These are phyloP conservation scores for Hypolimnas misippus DNA, from an alignment of 2,888 invertebrate genomes.

Conservation along the genomic window DNA sequence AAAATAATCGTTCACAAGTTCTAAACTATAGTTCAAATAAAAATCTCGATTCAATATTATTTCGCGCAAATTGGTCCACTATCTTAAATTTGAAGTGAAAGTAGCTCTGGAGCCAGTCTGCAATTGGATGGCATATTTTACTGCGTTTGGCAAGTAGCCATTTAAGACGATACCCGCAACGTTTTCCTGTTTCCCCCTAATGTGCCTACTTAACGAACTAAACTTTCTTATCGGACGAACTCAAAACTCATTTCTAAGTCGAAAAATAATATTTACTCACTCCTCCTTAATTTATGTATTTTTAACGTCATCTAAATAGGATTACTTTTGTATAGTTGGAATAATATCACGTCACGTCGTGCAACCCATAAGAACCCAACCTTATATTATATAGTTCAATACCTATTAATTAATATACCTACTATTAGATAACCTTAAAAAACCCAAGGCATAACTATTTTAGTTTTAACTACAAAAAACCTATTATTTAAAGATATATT, in stretches of 20 bases:
- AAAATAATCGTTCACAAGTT: background rate
- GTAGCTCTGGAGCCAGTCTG: slow-evolving; percentile 64
- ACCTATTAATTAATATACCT: no score
- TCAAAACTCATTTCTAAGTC: slow-evolving; percentile 66
- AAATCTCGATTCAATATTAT: slow-evolving; percentile 56
- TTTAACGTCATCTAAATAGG: background rate
- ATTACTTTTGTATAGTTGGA: background rate
- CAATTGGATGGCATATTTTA: slow-evolving; percentile 80
- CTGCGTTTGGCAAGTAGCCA: slow-evolving; percentile 76
- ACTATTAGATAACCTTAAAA: no score
- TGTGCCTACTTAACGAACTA: slow-evolving; percentile 81
- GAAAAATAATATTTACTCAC: slow-evolving; percentile 59
- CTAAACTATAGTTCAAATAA: background rate
- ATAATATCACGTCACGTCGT: no score
- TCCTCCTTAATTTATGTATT: background rate
- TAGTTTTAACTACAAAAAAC: no score
- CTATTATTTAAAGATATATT: no score
- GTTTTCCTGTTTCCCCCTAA: slow-evolving; percentile 79
- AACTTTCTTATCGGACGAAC: slow-evolving; percentile 80
- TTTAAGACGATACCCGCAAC: slow-evolving; percentile 73
- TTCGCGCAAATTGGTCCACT: slow-evolving; percentile 56
- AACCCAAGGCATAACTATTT: no score
- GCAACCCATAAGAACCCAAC: no score
- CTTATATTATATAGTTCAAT: no score
- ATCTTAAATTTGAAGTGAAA: slow-evolving; percentile 57